A percentile compares a stretch with the other conserved stretches of the same genome.
phyloP scores from a whole-genome alignment of 2,888 invertebrate species.

The Meandrusa payeni region DNA sequence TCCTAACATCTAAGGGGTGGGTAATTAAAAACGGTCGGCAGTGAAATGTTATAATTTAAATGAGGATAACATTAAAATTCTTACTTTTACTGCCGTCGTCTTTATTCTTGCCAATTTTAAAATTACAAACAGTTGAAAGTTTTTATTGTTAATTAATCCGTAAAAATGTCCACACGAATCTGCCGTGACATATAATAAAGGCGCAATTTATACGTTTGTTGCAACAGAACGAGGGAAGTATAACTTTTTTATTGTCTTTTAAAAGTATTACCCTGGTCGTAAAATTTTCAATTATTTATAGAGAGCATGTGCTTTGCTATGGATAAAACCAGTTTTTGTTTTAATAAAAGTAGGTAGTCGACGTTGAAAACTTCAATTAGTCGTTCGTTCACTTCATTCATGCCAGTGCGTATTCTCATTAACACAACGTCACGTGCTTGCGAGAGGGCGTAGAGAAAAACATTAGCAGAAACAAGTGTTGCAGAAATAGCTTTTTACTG shows the following conservation, averaged over 20 bases:
- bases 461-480: conserved; percentile 42
- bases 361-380: conserved; percentile 19
- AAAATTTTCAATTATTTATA: conserved; percentile 16
- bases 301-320: conserved; percentile 4
- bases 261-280: conserved; percentile 11
- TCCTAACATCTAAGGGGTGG: too few species aligned
- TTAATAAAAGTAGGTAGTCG: too few species aligned
- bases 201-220: background rate
- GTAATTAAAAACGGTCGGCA: too few species aligned
- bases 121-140: background rate
- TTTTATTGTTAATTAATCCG: conserved; percentile 8
- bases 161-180: background rate
- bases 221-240: background rate
- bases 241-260: conserved; percentile 21
- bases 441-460: conserved; percentile 28
- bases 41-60: too few species aligned
- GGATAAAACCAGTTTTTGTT: too few species aligned
- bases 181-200: background rate
- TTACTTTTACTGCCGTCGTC: too few species aligned
- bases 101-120: background rate
- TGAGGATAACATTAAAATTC: too few species aligned
- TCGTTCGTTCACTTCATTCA: conserved; percentile 1
- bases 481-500: conserved; percentile 51
- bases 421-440: conserved; percentile 39
- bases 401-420: conserved; percentile 41